Evolutionary conservation across 1,140 invertebrate species (phyloP).

Genomic region (Medauroidea extradentata): DNA sequence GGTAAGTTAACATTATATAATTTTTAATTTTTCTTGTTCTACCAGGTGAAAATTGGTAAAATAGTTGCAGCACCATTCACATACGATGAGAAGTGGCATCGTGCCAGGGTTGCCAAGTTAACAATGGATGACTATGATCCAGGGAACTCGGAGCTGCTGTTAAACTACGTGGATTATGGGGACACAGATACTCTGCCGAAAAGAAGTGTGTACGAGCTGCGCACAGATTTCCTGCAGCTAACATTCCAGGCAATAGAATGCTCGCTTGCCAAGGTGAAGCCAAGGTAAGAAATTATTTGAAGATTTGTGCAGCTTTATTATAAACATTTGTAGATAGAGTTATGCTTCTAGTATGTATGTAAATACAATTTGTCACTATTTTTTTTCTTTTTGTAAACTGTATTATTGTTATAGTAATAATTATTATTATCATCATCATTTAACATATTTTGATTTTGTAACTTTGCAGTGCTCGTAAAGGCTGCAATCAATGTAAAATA

Average conservation of each 20-base stretch:
- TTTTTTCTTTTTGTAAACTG: too few relatives aligned
- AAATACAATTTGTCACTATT: too few relatives aligned
- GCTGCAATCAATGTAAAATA: too few relatives aligned
- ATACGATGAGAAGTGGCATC: constrained; percentile 71
- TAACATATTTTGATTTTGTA: too few relatives aligned
- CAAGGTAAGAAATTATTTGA: constrained; percentile 42
- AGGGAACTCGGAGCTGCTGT: constrained; percentile 51
- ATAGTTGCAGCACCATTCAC: constrained; percentile 73
- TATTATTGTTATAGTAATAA: too few relatives aligned
- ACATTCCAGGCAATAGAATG: constrained; percentile 77
- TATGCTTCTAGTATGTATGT: too few relatives aligned
- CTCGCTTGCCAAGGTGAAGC: constrained; percentile 63
- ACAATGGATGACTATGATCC: constrained; percentile 49
- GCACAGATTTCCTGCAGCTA: constrained; percentile 67
- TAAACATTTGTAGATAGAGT: too few relatives aligned
- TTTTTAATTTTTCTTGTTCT: too few relatives aligned
- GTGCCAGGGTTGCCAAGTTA: constrained; percentile 51
- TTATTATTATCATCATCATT: too few relatives aligned
- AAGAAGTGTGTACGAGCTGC: constrained; percentile 60
- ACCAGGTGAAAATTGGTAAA: constrained; percentile 59
- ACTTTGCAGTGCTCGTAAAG: too few relatives aligned
- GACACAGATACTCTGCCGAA: constrained; percentile 59
- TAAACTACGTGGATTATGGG: constrained; percentile 80
- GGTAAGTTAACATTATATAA: too few relatives aligned
- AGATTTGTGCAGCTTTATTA: too few relatives aligned